Conservation (phyloP, 2,113 vertebrate species). For the Rhizomys pruinosus region DNA sequence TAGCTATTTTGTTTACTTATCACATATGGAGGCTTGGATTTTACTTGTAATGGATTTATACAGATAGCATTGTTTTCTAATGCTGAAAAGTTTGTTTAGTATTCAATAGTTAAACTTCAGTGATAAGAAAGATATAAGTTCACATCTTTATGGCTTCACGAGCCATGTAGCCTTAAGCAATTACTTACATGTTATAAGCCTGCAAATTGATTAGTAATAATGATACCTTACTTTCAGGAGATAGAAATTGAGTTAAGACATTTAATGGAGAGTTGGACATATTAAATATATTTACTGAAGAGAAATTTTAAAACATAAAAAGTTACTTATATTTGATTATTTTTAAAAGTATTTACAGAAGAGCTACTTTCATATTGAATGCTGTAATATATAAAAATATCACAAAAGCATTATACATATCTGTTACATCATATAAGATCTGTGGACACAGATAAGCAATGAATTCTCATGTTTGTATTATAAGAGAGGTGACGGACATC, state of each 20-base stretch:
- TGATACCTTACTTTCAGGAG: neutral
- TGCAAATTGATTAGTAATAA: conserved; percentile 21
- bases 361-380: neutral
- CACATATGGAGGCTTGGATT: neutral
- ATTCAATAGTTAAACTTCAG: neutral
- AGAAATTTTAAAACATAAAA: neutral
- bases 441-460: neutral
- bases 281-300: neutral
- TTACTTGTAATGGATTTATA: neutral
- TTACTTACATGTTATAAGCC: conserved; percentile 5
- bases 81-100: neutral
- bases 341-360: neutral
- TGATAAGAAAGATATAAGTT: neutral
- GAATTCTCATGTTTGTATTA: neutral
- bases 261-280: neutral
- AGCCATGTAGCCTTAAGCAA: neutral
- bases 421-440: neutral
- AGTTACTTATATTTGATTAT: no score
- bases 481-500: no score
- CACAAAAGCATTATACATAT: neutral
- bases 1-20: neutral
- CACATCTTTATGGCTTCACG: neutral
- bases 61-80: conserved; percentile 9
- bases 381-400: neutral
- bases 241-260: neutral